These are phyloP conservation scores for Macrobrachium rosenbergii DNA, from an alignment of 1,140 invertebrate genomes.

Conservation along the genomic window DNA sequence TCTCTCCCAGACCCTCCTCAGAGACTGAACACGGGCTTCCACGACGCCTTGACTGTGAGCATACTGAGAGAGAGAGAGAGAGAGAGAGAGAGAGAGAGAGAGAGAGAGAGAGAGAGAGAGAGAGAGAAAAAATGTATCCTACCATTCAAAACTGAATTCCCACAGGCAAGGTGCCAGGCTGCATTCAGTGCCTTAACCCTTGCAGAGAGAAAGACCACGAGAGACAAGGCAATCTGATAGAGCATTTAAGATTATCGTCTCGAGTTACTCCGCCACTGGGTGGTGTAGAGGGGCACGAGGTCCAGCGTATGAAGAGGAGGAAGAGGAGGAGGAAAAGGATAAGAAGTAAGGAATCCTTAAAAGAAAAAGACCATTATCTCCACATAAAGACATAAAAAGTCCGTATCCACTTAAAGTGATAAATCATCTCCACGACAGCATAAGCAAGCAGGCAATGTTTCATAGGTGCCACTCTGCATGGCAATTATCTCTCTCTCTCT, in stretches of 20 bases:
- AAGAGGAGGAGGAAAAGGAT: background rate
- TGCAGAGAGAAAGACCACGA: background rate
- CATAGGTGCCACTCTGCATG: background rate
- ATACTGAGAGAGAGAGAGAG: background rate
- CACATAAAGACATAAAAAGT: no score
- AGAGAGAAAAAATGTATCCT: background rate
- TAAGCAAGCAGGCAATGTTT: no score
- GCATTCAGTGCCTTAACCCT: no score
- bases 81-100: background rate
- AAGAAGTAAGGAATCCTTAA: background rate
- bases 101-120: conserved; percentile 14
- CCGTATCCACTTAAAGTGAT: no score
- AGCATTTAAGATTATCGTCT: background rate
- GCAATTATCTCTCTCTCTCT: conserved; percentile 10
- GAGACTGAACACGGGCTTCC: no score
- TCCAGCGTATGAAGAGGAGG: background rate
- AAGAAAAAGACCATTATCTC: no score
- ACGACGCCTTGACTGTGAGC: no score
- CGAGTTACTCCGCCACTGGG: background rate
- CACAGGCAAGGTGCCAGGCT: no score
- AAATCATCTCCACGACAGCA: no score
- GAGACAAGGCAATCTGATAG: background rate
- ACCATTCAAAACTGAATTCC: no score
- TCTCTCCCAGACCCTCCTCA: no score
- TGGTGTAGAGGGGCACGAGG: background rate